Percentiles rank a stretch among this genome's conserved stretches.
phyloP scores from a whole-genome alignment of 1,140 invertebrate species.

The Cylas formicarius region DNA sequence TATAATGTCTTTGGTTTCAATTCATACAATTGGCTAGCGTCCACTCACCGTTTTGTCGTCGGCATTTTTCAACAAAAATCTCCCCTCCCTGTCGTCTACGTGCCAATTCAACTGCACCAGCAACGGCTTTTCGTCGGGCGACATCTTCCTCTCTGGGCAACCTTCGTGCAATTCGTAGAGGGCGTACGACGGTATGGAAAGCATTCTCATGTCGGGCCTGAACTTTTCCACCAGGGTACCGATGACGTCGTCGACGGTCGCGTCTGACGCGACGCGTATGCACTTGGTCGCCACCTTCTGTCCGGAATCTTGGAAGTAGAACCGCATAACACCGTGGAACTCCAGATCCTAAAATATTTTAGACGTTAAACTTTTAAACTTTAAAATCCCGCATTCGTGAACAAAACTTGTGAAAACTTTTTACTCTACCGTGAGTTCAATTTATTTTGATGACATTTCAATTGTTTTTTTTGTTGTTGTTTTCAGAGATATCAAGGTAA shows the following conservation, averaged over 20 bases:
- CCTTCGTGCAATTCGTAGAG: constrained; percentile 97
- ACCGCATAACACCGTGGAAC: constrained; percentile 98
- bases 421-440: no score
- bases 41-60: constrained; percentile 68
- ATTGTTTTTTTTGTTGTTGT: no score
- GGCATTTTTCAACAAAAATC: constrained; percentile 87
- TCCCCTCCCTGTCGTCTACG: constrained; percentile 93
- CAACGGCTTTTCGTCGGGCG: constrained; percentile 86
- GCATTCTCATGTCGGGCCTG: constrained; percentile 97
- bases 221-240: constrained; percentile 97
- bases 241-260: constrained; percentile 90
- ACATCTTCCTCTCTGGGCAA: constrained; percentile 85
- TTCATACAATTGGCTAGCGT: not conserved
- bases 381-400: no score
- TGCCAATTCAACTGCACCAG: constrained; percentile 99
- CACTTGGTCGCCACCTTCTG: constrained; percentile 99
- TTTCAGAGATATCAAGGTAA: no score
- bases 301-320: constrained; percentile 97
- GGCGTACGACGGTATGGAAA: constrained; percentile 91
- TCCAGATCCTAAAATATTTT: constrained; percentile 78
- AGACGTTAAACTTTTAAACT: constrained; percentile 6
- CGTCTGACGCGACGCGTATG: constrained; percentile 92
- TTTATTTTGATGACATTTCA: no score
- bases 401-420: no score
- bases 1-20: not conserved